Conservation (phyloP, 1,140 invertebrate species). For the Hirudo medicinalis region DNA sequence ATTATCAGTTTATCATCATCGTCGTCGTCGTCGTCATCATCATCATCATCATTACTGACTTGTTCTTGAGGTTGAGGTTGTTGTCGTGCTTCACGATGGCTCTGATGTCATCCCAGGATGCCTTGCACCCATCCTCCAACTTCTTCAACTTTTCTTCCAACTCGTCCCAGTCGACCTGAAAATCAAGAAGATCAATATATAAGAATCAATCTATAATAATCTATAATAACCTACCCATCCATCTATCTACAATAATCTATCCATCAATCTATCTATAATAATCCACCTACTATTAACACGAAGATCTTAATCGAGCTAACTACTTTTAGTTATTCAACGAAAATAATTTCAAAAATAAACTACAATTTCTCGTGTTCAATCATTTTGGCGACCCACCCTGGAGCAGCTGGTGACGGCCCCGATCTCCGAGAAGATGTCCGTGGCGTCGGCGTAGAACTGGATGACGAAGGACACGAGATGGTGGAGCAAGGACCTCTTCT, state of each 20-base stretch:
- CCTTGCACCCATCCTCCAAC: conserved; percentile 87
- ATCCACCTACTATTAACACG: too few relatives aligned
- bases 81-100: conserved; percentile 89
- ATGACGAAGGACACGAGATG: conserved; percentile 94
- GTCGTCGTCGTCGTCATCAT: conserved; percentile 81
- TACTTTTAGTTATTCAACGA: not conserved
- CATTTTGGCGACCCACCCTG: conserved; percentile 33
- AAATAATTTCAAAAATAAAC: conserved; percentile 15
- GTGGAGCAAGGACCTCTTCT: conserved; percentile 91
- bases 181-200: too few relatives aligned
- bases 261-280: too few relatives aligned
- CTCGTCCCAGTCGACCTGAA: conserved; percentile 42
- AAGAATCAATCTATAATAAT: too few relatives aligned
- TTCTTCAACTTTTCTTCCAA: conserved; percentile 58
- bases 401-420: conserved; percentile 56
- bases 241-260: too few relatives aligned
- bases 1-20: conserved; percentile 75
- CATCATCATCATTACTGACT: conserved; percentile 75
- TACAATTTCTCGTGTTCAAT: not conserved
- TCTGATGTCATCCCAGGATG: conserved; percentile 92
- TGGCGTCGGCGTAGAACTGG: conserved; percentile 78
- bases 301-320: too few relatives aligned
- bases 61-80: conserved; percentile 66
- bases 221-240: too few relatives aligned
- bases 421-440: conserved; percentile 92